phyloP scores from a whole-genome alignment of 2,888 invertebrate genomes.

The Papilio elwesi region DNA sequence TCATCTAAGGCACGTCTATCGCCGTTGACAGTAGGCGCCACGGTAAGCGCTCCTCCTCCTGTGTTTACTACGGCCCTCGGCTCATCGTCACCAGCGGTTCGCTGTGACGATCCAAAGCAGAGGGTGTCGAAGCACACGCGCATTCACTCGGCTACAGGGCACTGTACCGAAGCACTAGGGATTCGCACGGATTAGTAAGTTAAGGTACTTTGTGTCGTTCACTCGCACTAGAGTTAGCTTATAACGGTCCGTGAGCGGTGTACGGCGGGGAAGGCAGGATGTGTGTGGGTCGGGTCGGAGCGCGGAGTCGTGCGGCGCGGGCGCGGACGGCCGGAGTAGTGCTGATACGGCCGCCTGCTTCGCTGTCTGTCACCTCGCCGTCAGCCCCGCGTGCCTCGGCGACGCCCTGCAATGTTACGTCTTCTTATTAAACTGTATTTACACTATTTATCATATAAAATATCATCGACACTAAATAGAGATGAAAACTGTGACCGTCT shows the following conservation, averaged over 20 bases:
- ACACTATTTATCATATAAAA: slow-evolving; percentile 36
- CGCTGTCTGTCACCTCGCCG: slow-evolving; percentile 55
- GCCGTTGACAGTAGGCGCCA: slow-evolving; percentile 80
- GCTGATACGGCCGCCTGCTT: slow-evolving; percentile 66
- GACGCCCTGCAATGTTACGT: slow-evolving; percentile 71
- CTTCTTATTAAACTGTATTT: slow-evolving; percentile 42
- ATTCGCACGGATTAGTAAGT: slow-evolving; percentile 64
- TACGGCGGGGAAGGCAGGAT: slow-evolving; percentile 66
- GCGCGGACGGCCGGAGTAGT: slow-evolving; percentile 73
- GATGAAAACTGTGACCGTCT: slow-evolving; percentile 33
- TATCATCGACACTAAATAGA: slow-evolving; percentile 39
- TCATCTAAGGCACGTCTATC: slow-evolving; percentile 80
- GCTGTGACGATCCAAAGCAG: slow-evolving; percentile 95
- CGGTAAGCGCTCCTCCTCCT: slow-evolving; percentile 79
- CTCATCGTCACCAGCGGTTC: slow-evolving; percentile 91
- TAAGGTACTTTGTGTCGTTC: slow-evolving; percentile 54
- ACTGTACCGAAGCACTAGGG: slow-evolving; percentile 75
- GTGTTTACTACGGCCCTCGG: slow-evolving; percentile 81
- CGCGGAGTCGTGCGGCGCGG: slow-evolving; percentile 76
- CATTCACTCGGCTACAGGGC: slow-evolving; percentile 89
- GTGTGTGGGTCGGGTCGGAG: slow-evolving; percentile 62
- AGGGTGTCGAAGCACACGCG: slow-evolving; percentile 95
- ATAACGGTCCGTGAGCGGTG: slow-evolving; percentile 56
- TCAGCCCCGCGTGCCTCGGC: slow-evolving; percentile 78
- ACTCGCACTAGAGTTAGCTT: slow-evolving; percentile 56